These are phyloP conservation scores for Nanorana parkeri DNA, from an alignment of 2,113 vertebrate species.

Conservation along the genomic window DNA sequence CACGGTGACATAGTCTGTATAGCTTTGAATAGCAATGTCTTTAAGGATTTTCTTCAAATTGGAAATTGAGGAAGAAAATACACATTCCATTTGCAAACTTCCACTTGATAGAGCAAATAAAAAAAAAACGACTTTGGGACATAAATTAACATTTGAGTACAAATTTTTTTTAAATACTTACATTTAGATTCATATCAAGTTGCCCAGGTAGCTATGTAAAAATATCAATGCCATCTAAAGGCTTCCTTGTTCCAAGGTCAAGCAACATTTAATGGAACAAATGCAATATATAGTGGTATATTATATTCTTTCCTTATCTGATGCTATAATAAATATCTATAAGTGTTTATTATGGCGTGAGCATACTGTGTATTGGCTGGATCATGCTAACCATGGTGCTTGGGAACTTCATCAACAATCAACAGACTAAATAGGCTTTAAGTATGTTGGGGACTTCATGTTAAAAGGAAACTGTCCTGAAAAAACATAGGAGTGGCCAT, in stretches of 20 bases:
- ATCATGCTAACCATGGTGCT: too few relatives aligned
- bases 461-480: too few relatives aligned
- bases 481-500: too few relatives aligned
- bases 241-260: neutral
- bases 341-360: too few relatives aligned
- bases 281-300: too few relatives aligned
- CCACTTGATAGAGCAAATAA: conserved; percentile 35
- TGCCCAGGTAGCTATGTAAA: neutral
- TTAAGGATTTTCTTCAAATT: conserved; percentile 46
- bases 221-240: neutral
- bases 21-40: conserved; percentile 42
- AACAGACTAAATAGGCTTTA: too few relatives aligned
- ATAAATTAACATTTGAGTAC: neutral
- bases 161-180: neutral
- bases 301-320: too few relatives aligned
- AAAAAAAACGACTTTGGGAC: conserved; percentile 17
- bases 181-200: neutral
- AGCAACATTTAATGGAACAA: too few relatives aligned
- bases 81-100: conserved; percentile 46
- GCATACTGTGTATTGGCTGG: too few relatives aligned
- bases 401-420: too few relatives aligned
- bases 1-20: conserved; percentile 36
- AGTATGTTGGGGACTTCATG: too few relatives aligned
- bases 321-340: too few relatives aligned
- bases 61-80: conserved; percentile 38